A percentile compares a stretch with the other conserved stretches of the same genome.
Evolutionary conservation across 2,888 invertebrate genomes (phyloP).

Genomic region (Euzophera pinguis): DNA sequence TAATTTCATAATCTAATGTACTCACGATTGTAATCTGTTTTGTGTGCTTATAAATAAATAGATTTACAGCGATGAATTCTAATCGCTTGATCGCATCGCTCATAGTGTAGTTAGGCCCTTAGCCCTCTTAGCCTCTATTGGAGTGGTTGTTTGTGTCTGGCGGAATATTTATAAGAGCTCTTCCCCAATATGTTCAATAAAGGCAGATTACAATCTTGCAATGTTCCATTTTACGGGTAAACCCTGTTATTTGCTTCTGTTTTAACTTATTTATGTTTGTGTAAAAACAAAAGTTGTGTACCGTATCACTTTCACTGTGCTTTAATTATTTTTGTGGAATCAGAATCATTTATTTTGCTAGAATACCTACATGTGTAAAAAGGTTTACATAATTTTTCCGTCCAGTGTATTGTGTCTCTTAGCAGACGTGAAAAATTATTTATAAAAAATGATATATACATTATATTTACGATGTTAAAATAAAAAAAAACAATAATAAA

Average conservation of each 20-base stretch:
- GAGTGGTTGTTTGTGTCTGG: conserved; percentile 11
- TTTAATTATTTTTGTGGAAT: neutral
- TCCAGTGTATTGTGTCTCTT: too few relatives aligned
- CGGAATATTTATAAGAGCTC: conserved; percentile 12
- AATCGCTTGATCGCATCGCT: neutral
- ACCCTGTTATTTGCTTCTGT: conserved; percentile 34
- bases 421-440: too few relatives aligned
- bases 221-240: conserved; percentile 34
- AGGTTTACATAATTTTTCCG: too few relatives aligned
- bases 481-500: too few relatives aligned
- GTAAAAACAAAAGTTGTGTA: conserved; percentile 16
- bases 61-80: too few relatives aligned
- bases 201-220: neutral
- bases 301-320: neutral
- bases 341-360: neutral
- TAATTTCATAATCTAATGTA: too few relatives aligned
- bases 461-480: too few relatives aligned
- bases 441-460: too few relatives aligned
- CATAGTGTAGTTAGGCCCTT: neutral
- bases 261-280: conserved; percentile 41
- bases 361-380: too few relatives aligned
- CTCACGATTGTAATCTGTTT: too few relatives aligned
- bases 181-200: conserved; percentile 10
- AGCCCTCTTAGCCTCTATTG: neutral
- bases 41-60: too few relatives aligned